Evolutionary conservation across 2,797 vertebrate genomes (phyloP).

Genomic region (Hydrolagus colliei): DNA sequence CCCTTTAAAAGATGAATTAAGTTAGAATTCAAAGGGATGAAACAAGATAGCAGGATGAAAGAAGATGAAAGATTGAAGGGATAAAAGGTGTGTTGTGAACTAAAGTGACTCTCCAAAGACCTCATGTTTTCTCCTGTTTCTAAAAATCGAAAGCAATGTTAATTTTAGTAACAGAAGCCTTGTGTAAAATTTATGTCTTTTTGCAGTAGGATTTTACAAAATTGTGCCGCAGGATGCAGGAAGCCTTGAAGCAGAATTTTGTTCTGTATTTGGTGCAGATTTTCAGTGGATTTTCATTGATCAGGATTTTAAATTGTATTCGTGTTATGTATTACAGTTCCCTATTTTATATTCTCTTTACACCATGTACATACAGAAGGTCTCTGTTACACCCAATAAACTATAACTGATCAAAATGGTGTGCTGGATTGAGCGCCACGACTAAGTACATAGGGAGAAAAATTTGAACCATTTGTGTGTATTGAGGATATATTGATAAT

Average conservation of each 20-base stretch:
- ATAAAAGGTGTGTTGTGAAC: slow-evolving; percentile 14
- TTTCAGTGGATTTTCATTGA: background rate
- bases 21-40: slow-evolving; percentile 12
- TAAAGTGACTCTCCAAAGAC: slow-evolving; percentile 7
- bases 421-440: too few species aligned
- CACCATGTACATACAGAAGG: too few species aligned
- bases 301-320: background rate
- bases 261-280: background rate
- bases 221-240: background rate
- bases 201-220: background rate
- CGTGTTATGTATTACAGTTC: too few species aligned
- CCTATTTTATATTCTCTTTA: too few species aligned
- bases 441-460: too few species aligned
- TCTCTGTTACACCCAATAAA: too few species aligned
- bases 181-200: background rate
- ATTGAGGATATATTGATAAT: too few species aligned
- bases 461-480: too few species aligned
- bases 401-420: too few species aligned
- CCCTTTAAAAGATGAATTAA: slow-evolving; percentile 16
- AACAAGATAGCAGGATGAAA: background rate
- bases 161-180: background rate
- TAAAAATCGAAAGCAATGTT: background rate
- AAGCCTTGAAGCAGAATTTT: background rate
- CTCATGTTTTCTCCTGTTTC: background rate
- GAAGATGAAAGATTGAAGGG: slow-evolving; percentile 2